phyloP scores from a whole-genome alignment of 2,888 invertebrate genomes.

The Metallyticus violacea region DNA sequence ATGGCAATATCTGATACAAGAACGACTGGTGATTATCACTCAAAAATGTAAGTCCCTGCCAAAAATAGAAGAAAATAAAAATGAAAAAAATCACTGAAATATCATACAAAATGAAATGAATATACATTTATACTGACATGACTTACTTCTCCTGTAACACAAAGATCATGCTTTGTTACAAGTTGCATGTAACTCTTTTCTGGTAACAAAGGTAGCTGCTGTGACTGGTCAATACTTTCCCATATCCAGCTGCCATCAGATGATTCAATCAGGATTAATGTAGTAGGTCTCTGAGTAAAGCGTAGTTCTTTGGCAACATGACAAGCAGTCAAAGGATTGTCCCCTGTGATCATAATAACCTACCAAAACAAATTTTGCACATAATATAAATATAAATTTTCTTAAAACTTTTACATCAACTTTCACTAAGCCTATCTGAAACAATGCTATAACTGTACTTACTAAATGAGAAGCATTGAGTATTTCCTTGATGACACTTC shows the following conservation, averaged over 20 bases:
- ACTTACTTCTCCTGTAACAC: slow-evolving; percentile 85
- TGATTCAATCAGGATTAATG: slow-evolving; percentile 59
- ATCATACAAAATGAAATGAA: not conserved
- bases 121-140: not conserved
- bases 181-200: slow-evolving; percentile 56
- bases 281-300: slow-evolving; percentile 73
- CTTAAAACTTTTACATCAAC: not conserved
- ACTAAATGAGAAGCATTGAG: slow-evolving; percentile 90
- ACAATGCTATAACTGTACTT: slow-evolving; percentile 35
- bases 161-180: slow-evolving; percentile 78
- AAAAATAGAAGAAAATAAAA: slow-evolving; percentile 16
- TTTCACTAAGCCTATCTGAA: too few species aligned
- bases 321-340: slow-evolving; percentile 97
- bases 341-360: slow-evolving; percentile 98
- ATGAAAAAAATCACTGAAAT: not conserved
- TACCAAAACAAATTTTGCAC: slow-evolving; percentile 43
- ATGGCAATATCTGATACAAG: slow-evolving; percentile 72
- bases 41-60: slow-evolving; percentile 66
- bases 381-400: too few species aligned
- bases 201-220: slow-evolving; percentile 53
- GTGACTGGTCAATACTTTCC: slow-evolving; percentile 70
- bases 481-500: slow-evolving; percentile 91
- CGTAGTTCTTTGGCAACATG: slow-evolving; percentile 93
- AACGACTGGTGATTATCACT: slow-evolving; percentile 60
- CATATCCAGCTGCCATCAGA: slow-evolving; percentile 63